Base-by-base conservation (phyloP, 2,113 vertebrate genomes). In the Colossoma macropomum region DNA sequence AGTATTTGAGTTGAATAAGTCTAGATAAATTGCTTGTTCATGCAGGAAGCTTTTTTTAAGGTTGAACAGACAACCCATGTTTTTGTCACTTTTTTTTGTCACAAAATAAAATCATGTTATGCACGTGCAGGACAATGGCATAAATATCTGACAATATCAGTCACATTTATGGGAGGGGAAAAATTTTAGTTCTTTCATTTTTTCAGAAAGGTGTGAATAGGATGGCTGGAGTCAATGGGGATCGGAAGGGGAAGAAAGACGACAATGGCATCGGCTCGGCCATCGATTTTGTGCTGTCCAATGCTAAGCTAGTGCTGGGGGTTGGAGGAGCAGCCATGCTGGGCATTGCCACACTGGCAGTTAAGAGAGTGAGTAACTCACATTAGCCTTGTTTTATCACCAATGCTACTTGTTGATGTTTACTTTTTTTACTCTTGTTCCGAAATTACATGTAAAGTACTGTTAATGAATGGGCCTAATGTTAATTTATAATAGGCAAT, bases 271-370 rank as follows among this genome's bases (percentile, higher is more conserved):
- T 99, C 0, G 97, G 98, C 75, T 96, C 96, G 0, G 98, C 98
- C 83, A 96, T 99, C 2, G 97, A 99, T 88, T 99, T 99, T 6
- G 95, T 99, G 88, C 96, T 99, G 59, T 98, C 98, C 86, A 99
- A 99, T 0, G 98, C 98, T 54, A 97, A 98, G 86, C 95, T 99
- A 30, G 98, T 99, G 90, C 94, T 99, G 85, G 98, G 98, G 0
- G 98, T 99, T 74, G 98, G 98, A 0, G 98, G 98, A 71, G 98
- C 98, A 0, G 98, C 98, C 34, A 95, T 99, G 97, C 93, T 99
- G 85, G 98, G 98, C 88, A 99, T 99, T 0, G 98, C 98, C 68
- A 99, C 98, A 0, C 93, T 99, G 79, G 98, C 98, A 0, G 96
- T 99, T 70, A 99, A 99, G 90, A 92, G 97, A 94, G 98, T 99